Base-by-base conservation (phyloP, 2,888 invertebrate species). In the Erpobdella octoculata region DNA sequence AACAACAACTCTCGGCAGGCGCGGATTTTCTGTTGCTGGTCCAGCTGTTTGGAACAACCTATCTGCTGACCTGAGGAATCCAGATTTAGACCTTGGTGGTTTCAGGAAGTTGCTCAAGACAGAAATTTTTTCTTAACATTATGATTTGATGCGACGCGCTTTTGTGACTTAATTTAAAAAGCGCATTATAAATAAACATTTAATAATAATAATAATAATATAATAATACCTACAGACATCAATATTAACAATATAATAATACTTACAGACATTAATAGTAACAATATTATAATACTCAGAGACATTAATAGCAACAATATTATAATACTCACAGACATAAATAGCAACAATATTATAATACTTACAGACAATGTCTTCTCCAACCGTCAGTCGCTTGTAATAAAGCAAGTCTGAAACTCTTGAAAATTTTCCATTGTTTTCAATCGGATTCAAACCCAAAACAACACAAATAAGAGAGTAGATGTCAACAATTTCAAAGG, bases 401-500 rank as follows among this genome's bases (percentile, higher is more conserved):
- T 35, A 15, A 9, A n/a, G 21, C 8, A 69, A 28, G 9, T 41
- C n/a, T 21, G 69, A 36, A 33, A 76, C 66, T 25, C 71, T 72
- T 18, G 74, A 70, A 15, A 82, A 35, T 3, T 78, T 78, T 0
- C 83, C 82, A 74, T 82, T 81, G 73, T 79, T 79, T 21, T 80
- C 78, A 3, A 79, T 78, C 3, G 81, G 80, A 15, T 75, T 58
- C 15, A 82, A 68, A 18, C 76, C 75, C 31, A 83, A 77, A 2
- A 82, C 72, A 67, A 79, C 74, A 72, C 82, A 81, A 78, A 83
- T 78, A 68, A 83, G 72, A 9, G 81, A 79, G 74, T 82, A 83
- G 4, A 83, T 74, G 72, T 83, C 82, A 0, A 81, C 79, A 74
- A 76, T 81, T 67, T 81, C 73, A 69, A 83, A 80, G 8, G 75